phyloP scores from a whole-genome alignment of 2,888 invertebrate species.

The Deilephila elpenor region DNA sequence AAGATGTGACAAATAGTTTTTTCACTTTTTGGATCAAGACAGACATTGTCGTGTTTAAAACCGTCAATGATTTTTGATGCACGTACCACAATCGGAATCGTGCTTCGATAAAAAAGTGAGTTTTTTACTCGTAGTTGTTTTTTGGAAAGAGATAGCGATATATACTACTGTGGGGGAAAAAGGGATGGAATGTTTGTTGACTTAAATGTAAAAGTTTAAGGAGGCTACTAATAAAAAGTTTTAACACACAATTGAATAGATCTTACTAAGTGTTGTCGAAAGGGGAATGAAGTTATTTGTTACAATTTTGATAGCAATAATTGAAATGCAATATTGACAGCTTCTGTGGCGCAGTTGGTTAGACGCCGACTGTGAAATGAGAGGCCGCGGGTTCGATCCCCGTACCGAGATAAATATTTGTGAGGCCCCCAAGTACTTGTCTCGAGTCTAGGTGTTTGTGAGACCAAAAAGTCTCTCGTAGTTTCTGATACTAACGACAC shows the following conservation, averaged over 20 bases:
- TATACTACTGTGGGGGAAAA: background rate
- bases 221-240: background rate
- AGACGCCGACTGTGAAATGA: too few species aligned
- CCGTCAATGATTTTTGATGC: slow-evolving; percentile 60
- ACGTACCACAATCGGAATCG: slow-evolving; percentile 68
- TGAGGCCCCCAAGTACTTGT: too few species aligned
- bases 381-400: too few species aligned
- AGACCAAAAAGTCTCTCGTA: too few species aligned
- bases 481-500: too few species aligned
- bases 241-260: background rate
- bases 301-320: too few species aligned
- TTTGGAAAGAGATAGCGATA: background rate
- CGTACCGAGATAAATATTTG: too few species aligned
- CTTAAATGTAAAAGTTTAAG: background rate
- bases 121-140: slow-evolving; percentile 10
- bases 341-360: too few species aligned
- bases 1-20: slow-evolving; percentile 53
- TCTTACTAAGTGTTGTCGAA: background rate
- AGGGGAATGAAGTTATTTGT: background rate
- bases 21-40: slow-evolving; percentile 44
- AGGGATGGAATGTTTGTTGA: slow-evolving; percentile 18
- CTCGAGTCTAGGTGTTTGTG: too few species aligned
- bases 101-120: slow-evolving; percentile 46
- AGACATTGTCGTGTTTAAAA: slow-evolving; percentile 34
- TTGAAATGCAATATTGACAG: too few species aligned